Evolutionary conservation across 1,140 invertebrate species (phyloP).

Genomic region (Sitobion miscanthi): DNA sequence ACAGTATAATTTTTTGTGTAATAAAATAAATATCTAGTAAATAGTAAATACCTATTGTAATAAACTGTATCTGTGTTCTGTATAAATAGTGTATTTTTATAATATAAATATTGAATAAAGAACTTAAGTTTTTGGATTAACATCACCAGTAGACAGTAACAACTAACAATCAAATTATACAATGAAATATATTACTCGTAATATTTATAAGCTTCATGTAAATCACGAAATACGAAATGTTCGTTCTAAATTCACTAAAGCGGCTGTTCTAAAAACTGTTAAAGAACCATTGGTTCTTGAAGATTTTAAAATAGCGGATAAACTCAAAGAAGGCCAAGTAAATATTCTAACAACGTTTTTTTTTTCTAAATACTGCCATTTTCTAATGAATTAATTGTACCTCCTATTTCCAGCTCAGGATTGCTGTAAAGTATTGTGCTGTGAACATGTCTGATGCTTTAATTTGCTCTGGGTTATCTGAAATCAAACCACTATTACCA

Average conservation of each 20-base stretch:
- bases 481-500: conserved; percentile 64
- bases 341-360: conserved; percentile 21
- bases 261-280: conserved; percentile 66
- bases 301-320: conserved; percentile 61
- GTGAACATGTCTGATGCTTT: conserved; percentile 69
- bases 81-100: too few species aligned
- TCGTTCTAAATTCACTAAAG: conserved; percentile 45
- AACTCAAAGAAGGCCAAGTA: conserved; percentile 63
- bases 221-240: neutral
- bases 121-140: too few species aligned
- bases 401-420: conserved; percentile 64
- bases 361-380: neutral
- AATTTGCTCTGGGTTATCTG: conserved; percentile 65
- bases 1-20: too few species aligned
- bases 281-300: conserved; percentile 64
- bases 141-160: too few species aligned
- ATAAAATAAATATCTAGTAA: too few species aligned
- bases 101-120: too few species aligned
- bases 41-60: too few species aligned
- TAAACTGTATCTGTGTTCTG: too few species aligned
- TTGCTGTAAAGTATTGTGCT: conserved; percentile 68
- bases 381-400: neutral
- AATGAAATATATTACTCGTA: conserved; percentile 38
- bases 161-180: neutral
- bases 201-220: neutral